These are phyloP conservation scores for Drosophila truncata DNA, from an alignment of 1,140 invertebrate species.

Conservation along the genomic window DNA sequence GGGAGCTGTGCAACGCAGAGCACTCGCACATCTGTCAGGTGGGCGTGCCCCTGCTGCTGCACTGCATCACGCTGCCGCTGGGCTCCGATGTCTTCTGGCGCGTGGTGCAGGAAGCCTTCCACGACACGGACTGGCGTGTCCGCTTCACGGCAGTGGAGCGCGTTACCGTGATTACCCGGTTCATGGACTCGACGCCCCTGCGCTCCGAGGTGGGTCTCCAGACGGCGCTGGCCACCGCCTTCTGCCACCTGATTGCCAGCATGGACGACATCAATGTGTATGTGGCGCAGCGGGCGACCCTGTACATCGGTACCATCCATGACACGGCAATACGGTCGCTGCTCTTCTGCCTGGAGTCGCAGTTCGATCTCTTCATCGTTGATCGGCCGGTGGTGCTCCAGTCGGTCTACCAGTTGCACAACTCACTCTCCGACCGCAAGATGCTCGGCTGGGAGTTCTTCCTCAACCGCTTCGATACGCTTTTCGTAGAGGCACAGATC, in stretches of 20 bases:
- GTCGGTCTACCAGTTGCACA: constrained; percentile 97
- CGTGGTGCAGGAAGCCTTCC: constrained; percentile 97
- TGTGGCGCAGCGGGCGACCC: constrained; percentile 96
- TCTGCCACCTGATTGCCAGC: constrained; percentile 97
- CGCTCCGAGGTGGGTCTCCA: constrained; percentile 94
- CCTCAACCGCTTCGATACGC: constrained; percentile 97
- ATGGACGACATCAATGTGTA: constrained; percentile 98
- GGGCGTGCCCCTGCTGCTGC: constrained; percentile 95
- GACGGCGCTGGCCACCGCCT: constrained; percentile 97
- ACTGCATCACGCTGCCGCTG: constrained; percentile 96
- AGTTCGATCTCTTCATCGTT: constrained; percentile 97
- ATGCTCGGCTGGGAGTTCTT: constrained; percentile 99
- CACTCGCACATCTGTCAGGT: constrained; percentile 97
- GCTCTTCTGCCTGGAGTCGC: constrained; percentile 94
- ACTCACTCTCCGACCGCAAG: constrained; percentile 94
- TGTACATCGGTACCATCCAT: constrained; percentile 97
- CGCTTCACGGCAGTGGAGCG: constrained; percentile 97
- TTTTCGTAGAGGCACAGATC: constrained; percentile 98
- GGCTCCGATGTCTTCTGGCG: constrained; percentile 98
- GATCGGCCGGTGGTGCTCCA: constrained; percentile 99
- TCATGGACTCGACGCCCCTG: constrained; percentile 95
- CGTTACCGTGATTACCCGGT: constrained; percentile 95
- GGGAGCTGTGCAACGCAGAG: constrained; percentile 96
- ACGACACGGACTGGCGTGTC: constrained; percentile 94
- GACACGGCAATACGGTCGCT: constrained; percentile 93